Base-by-base conservation (phyloP, 2,113 vertebrate species). In the Herpailurus yagouaroundi region DNA sequence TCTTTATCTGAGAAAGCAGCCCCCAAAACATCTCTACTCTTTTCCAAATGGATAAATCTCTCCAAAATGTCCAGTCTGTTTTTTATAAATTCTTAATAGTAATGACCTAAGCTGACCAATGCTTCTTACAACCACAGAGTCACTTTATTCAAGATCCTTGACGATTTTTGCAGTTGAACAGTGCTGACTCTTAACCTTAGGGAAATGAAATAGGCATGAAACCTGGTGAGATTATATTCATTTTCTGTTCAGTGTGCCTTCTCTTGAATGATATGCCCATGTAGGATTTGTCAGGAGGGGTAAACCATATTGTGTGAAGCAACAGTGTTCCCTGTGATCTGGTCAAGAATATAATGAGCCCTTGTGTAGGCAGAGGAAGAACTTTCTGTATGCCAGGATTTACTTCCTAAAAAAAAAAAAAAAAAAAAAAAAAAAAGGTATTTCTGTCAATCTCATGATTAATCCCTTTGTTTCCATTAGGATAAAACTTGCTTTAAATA, bases 391-490 rank as follows among this genome's bases (percentile, higher is more conserved):
- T 90, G 87, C 13, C 25, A 73, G 12, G 76, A 7, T 89, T 90
- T 25, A 74, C 3, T 3, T 55, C 4, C 57, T 29, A 15, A 45
- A 76, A 76, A 73, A 38, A 69, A 48, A 69, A 38, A 41, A 36
- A 36, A 36, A 45, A 76, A 76, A 73, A 38, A 69, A 48, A 73
- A 41, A 50, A 68, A 82, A 89, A 52, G 8, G 19, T 55, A 9
- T 69, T 23, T 94, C 25, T 41, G 3, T 69, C n/a, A 50, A 3
- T 79, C n/a, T 82, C 52, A 10, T 13, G 1, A 21, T 74, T 57
- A 94, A 96, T 92, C 27, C 14, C 11, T 93, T 57, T 87, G 25
- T 92, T 92, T 92, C 38, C 19, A 55, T 92, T 94, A 73, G 69
- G 10, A 83, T 92, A 73, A 60, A 52, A n/a, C 5, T 79, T 92